Evolutionary conservation across 2,888 invertebrate species (phyloP).

Genomic region (Spatulosminthurus flaviceps): DNA sequence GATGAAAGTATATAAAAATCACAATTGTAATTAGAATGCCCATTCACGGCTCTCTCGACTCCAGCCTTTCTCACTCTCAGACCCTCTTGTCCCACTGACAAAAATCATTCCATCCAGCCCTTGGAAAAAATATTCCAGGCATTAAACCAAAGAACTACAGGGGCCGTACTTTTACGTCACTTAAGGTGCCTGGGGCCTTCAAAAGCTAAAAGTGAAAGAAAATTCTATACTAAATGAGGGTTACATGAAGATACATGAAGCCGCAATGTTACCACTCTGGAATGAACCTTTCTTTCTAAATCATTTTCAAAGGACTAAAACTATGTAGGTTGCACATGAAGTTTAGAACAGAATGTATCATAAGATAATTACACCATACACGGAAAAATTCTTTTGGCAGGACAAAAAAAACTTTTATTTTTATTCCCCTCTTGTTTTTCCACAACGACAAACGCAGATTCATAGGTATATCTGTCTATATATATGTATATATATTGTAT

Average conservation of each 20-base stretch:
- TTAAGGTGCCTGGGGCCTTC: constrained; percentile 5
- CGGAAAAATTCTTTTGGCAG: neutral
- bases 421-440: neutral
- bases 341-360: too few species aligned
- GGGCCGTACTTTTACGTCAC: constrained; percentile 11
- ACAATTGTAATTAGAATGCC: constrained; percentile 40
- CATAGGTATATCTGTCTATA: too few species aligned
- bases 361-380: neutral
- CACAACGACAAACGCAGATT: neutral
- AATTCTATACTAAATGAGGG: constrained; percentile 18
- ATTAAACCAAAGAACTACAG: neutral
- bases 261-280: neutral
- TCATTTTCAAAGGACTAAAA: neutral
- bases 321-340: neutral
- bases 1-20: constrained; percentile 36
- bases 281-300: constrained; percentile 11
- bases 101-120: constrained; percentile 25
- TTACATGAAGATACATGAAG: neutral
- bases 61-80: neutral
- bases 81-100: constrained; percentile 21
- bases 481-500: too few species aligned
- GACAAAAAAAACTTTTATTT: constrained; percentile 37
- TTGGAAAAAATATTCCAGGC: constrained; percentile 19
- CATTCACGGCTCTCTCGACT: constrained; percentile 24
- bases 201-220: neutral